Conservation (phyloP, 23 tunicate genomes). For the Diplosoma virens region DNA sequence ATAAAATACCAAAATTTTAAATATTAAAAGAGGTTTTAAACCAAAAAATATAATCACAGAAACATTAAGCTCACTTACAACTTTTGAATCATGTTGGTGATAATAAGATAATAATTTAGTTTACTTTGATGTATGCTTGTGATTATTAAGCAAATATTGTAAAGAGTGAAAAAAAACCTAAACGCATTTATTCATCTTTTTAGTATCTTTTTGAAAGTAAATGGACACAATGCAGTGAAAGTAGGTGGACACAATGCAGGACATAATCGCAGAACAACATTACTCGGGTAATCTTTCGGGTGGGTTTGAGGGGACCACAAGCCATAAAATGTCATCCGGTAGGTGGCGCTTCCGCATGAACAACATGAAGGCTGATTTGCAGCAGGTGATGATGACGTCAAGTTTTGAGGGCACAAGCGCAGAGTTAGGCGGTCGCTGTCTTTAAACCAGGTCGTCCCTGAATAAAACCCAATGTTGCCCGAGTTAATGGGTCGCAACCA, state of each 20-base stretch:
- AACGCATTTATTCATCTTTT: no score
- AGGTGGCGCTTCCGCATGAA: constrained; percentile 74
- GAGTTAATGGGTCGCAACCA: background rate
- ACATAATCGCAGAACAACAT: no score
- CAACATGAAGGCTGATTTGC: constrained; percentile 34
- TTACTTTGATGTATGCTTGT: no score
- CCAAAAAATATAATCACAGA: background rate
- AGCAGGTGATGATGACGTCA: background rate
- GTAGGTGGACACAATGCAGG: no score
- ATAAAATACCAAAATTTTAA: background rate
- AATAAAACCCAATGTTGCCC: background rate
- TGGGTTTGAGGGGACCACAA: constrained; percentile 84
- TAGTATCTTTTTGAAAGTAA: no score
- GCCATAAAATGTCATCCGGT: constrained; percentile 86
- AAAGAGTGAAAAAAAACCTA: no score
- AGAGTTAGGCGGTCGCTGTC: constrained; percentile 36
- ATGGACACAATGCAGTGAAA: no score
- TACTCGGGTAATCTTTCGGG: constrained; percentile 95
- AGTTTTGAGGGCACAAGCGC: constrained; percentile 34
- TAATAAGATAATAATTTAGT: no score
- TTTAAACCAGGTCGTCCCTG: constrained; percentile 60
- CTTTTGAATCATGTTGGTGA: no score
- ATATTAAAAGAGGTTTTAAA: background rate
- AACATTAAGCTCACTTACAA: no score
- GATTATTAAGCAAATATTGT: no score